Evolutionary conservation across 2,888 invertebrate genomes (phyloP).

Genomic region (Sabatieria punctata): DNA sequence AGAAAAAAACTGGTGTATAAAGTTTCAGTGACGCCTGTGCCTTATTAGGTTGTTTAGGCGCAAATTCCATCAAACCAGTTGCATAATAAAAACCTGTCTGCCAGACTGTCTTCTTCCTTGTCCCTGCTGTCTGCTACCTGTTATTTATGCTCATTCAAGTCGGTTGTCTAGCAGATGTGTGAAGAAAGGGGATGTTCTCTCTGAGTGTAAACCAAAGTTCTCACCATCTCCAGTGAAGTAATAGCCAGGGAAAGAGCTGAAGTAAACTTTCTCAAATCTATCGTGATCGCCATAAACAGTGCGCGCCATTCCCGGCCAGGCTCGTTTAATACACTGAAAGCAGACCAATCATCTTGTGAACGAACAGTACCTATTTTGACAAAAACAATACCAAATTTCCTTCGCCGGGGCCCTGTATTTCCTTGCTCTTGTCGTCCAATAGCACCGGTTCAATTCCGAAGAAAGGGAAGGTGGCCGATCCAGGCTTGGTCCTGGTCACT

Average conservation of each 20-base stretch:
- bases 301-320: constrained; percentile 98
- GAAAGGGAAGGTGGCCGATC: constrained; percentile 93
- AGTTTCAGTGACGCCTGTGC: too few species aligned
- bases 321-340: constrained; percentile 42
- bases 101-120: too few species aligned
- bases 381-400: constrained; percentile 59
- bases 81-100: too few species aligned
- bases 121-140: too few species aligned
- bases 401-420: constrained; percentile 80
- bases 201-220: not conserved
- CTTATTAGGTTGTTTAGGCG: too few species aligned
- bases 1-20: too few species aligned
- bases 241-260: constrained; percentile 84
- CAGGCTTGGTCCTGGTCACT: constrained; percentile 90
- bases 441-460: constrained; percentile 81
- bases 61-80: too few species aligned
- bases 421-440: constrained; percentile 66
- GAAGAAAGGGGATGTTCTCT: too few species aligned
- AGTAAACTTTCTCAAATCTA: constrained; percentile 69
- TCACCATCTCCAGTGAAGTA: constrained; percentile 95
- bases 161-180: too few species aligned
- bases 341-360: not conserved
- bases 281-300: constrained; percentile 77
- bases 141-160: too few species aligned
- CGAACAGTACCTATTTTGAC: constrained; percentile 89